Evolutionary conservation across 1,140 invertebrate species (phyloP).

Genomic region (Conus ventricosus): DNA sequence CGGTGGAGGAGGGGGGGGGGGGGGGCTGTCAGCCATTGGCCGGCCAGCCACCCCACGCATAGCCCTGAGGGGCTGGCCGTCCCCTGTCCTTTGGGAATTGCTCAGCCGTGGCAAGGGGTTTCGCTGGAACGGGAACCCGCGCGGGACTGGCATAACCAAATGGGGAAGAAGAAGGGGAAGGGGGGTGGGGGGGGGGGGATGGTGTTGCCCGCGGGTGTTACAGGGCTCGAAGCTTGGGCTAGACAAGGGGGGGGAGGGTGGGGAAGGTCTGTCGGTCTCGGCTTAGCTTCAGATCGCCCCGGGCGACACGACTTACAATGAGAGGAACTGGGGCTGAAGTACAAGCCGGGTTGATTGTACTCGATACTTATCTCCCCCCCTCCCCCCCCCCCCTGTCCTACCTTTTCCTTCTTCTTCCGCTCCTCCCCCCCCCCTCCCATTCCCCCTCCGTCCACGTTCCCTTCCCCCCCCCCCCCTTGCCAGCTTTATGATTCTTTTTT

Average conservation of each 20-base stretch:
- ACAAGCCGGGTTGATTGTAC: conserved; percentile 11
- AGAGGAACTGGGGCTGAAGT: neutral
- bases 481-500: neutral
- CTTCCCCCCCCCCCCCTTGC: neutral
- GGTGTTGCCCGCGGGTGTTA: too few relatives aligned
- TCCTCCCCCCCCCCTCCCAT: neutral
- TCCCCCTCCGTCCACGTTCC: neutral
- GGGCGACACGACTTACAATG: neutral
- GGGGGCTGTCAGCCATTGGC: neutral
- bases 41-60: neutral
- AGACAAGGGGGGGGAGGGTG: neutral
- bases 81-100: neutral
- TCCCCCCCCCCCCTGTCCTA: neutral
- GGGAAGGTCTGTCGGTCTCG: neutral
- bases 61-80: neutral
- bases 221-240: neutral
- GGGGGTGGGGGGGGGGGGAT: neutral
- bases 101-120: neutral
- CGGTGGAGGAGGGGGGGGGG: neutral
- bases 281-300: neutral
- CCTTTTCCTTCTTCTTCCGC: neutral
- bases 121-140: neutral
- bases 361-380: conserved; percentile 4
- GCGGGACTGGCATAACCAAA: neutral
- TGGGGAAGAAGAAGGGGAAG: neutral